These are phyloP conservation scores for Frankliniella fusca DNA, from an alignment of 2,888 invertebrate species.

Conservation along the genomic window DNA sequence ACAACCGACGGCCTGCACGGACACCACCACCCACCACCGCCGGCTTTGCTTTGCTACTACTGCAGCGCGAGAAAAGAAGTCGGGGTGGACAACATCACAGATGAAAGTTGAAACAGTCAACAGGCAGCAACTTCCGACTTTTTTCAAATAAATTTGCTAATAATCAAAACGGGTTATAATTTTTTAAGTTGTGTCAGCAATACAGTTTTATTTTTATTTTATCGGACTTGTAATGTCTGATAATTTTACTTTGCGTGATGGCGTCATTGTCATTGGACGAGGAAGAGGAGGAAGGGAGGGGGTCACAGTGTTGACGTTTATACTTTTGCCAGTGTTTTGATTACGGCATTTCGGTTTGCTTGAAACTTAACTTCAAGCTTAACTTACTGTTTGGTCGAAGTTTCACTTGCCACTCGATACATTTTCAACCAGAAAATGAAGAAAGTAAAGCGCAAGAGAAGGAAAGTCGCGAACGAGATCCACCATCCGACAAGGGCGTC, in stretches of 20 bases:
- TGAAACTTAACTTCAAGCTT: too few species aligned
- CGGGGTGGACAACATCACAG: too few species aligned
- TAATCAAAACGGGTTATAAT: not conserved
- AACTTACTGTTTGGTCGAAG: too few species aligned
- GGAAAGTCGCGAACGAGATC: too few species aligned
- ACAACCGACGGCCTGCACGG: not conserved
- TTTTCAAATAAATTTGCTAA: not conserved
- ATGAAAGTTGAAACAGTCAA: too few species aligned
- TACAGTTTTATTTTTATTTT: not conserved
- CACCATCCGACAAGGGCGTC: too few species aligned
- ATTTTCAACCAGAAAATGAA: too few species aligned
- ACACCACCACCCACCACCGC: not conserved
- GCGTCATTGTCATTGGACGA: not conserved
- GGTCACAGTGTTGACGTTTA: not conserved
- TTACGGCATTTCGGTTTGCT: too few species aligned
- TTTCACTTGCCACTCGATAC: too few species aligned
- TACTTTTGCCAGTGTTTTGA: not conserved
- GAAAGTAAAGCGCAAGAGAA: too few species aligned
- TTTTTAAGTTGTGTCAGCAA: not conserved
- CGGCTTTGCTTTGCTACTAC: not conserved
- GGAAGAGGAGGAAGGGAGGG: not conserved
- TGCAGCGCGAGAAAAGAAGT: too few species aligned
- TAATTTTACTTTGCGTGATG: not conserved
- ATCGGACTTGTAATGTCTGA: not conserved
- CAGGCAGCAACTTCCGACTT: not conserved